Evolutionary conservation across 2,113 vertebrate genomes (phyloP).

Genomic region (Lutjanus erythropterus): DNA sequence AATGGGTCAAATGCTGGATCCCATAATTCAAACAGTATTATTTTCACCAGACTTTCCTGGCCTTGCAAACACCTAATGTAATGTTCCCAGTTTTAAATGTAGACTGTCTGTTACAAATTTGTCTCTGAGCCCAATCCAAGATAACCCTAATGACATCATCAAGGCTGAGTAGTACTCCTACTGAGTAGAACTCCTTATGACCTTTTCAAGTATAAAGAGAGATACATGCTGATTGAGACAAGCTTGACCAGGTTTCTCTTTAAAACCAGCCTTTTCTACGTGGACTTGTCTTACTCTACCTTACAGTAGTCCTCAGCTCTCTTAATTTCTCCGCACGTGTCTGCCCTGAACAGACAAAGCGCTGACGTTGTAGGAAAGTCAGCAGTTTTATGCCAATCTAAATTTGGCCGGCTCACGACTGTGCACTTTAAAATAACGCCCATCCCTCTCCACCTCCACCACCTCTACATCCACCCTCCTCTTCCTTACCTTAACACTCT

Average conservation of each 20-base stretch:
- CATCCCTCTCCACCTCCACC: neutral
- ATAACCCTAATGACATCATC: neutral
- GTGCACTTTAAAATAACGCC: constrained; percentile 48
- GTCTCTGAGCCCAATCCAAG: neutral
- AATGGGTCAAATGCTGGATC: neutral
- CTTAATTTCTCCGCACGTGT: constrained; percentile 22
- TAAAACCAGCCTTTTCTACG: neutral
- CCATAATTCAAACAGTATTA: neutral
- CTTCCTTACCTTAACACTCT: constrained; percentile 18
- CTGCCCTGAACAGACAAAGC: constrained; percentile 38
- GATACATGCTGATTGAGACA: neutral
- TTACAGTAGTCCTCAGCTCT: neutral
- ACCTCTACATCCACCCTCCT: constrained; percentile 3
- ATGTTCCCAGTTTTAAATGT: neutral
- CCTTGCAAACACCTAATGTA: neutral
- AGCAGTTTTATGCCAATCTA: constrained; percentile 67
- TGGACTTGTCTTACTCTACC: neutral
- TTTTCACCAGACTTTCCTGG: neutral
- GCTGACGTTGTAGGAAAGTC: constrained; percentile 64
- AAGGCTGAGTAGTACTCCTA: neutral
- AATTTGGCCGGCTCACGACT: constrained; percentile 59
- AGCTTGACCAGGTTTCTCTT: neutral
- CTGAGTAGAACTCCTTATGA: neutral
- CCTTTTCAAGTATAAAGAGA: constrained; percentile 1
- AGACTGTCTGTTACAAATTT: neutral